Conservation (phyloP, 2,888 invertebrate genomes). For the Protonemura montana region DNA sequence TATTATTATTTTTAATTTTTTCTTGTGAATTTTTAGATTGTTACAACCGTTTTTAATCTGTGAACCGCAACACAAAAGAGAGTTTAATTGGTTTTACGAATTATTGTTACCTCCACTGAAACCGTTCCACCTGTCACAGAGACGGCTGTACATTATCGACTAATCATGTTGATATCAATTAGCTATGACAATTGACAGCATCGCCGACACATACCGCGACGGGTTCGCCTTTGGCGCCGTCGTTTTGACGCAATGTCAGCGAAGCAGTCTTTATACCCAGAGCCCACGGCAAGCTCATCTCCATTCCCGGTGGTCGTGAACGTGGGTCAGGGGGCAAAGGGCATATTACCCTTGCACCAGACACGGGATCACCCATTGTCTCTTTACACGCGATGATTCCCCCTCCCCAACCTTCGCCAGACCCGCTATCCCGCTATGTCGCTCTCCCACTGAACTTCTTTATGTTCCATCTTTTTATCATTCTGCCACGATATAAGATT, state of each 20-base stretch:
- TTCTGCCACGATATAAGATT: not conserved
- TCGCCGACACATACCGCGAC: not conserved
- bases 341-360: slow-evolving; percentile 39
- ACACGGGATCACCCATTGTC: slow-evolving; percentile 44
- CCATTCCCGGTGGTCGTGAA: not conserved
- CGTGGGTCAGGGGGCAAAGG: slow-evolving; percentile 22
- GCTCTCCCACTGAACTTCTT: not conserved
- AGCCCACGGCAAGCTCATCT: not conserved
- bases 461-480: not conserved
- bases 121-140: not conserved
- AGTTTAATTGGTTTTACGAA: no score
- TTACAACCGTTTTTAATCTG: not conserved
- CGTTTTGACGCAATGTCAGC: not conserved
- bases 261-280: not conserved
- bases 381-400: slow-evolving; percentile 38
- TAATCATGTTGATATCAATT: not conserved
- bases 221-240: not conserved
- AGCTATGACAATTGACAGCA: not conserved
- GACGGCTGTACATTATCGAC: not conserved
- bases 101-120: no score
- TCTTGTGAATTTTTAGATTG: not conserved
- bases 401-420: not conserved
- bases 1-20: not conserved
- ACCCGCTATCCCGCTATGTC: not conserved
- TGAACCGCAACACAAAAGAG: not conserved